phyloP scores from a whole-genome alignment of 2,888 invertebrate species.

The Rutpela maculata region DNA sequence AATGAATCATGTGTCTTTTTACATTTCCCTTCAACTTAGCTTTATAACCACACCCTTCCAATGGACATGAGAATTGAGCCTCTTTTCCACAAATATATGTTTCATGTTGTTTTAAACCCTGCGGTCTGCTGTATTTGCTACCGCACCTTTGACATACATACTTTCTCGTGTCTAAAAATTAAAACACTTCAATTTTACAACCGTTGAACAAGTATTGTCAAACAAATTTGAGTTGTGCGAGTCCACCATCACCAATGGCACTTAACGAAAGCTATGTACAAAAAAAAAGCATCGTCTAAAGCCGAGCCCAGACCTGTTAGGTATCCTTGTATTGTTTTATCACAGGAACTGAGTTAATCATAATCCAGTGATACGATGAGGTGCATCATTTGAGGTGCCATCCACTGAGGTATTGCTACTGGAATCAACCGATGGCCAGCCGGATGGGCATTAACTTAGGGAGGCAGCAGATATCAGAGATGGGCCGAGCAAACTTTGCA shows the following conservation, averaged over 20 bases:
- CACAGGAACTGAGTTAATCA: too few relatives aligned
- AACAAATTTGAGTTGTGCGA: not conserved
- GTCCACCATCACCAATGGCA: not conserved
- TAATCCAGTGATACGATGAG: too few relatives aligned
- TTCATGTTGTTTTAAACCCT: not conserved
- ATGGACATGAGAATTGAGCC: constrained; percentile 8
- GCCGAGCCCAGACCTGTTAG: too few relatives aligned
- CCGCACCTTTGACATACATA: constrained; percentile 2
- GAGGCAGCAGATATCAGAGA: too few relatives aligned
- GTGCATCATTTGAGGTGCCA: too few relatives aligned
- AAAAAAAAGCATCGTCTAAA: not conserved
- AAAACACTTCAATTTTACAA: not conserved
- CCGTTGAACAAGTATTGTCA: not conserved
- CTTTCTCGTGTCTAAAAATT: constrained; percentile 4
- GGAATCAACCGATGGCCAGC: too few relatives aligned
- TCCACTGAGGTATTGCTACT: too few relatives aligned
- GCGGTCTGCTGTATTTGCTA: not conserved
- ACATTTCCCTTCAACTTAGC: constrained; percentile 4
- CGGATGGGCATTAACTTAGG: too few relatives aligned
- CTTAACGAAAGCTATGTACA: not conserved
- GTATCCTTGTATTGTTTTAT: too few relatives aligned
- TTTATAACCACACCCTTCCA: not conserved
- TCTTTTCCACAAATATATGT: constrained; percentile 15
- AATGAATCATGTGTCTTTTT: not conserved
- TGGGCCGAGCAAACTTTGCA: too few relatives aligned